Evolutionary conservation across 1,140 invertebrate species (phyloP).

Genomic region (Drosophila elegans): DNA sequence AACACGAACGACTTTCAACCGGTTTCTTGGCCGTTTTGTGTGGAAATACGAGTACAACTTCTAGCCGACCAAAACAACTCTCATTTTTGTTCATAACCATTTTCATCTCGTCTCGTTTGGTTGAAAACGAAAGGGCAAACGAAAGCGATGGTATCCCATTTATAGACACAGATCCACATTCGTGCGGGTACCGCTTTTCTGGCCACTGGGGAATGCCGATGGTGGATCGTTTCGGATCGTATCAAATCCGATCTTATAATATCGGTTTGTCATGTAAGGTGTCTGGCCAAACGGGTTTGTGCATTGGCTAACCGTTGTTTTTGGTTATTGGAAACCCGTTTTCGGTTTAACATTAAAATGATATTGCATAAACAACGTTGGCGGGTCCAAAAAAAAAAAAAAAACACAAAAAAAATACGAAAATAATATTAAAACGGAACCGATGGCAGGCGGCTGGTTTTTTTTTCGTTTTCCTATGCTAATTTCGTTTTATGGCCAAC

Average conservation of each 20-base stretch:
- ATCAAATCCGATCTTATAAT: background rate
- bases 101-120: conserved; percentile 33
- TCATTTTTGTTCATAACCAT: conserved; percentile 49
- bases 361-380: conserved; percentile 73
- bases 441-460: conserved; percentile 28
- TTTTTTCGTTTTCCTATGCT: conserved; percentile 62
- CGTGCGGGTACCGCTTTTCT: conserved; percentile 12
- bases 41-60: conserved; percentile 54
- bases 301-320: conserved; percentile 61
- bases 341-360: conserved; percentile 67
- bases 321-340: conserved; percentile 61
- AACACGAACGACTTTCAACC: conserved; percentile 46
- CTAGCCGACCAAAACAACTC: conserved; percentile 73
- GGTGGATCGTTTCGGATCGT: conserved; percentile 1
- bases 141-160: conserved; percentile 46
- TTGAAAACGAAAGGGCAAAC: conserved; percentile 77
- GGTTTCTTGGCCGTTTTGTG: conserved; percentile 51
- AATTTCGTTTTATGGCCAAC: conserved; percentile 60
- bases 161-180: conserved; percentile 11
- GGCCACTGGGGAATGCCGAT: conserved; percentile 42
- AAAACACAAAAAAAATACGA: conserved; percentile 25
- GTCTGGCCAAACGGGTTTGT: conserved; percentile 67
- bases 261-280: conserved; percentile 59
- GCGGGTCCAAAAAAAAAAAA: conserved; percentile 43
- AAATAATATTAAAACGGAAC: conserved; percentile 60